phyloP scores from a whole-genome alignment of 1,140 invertebrate species.

The Diorhabda sublineata region DNA sequence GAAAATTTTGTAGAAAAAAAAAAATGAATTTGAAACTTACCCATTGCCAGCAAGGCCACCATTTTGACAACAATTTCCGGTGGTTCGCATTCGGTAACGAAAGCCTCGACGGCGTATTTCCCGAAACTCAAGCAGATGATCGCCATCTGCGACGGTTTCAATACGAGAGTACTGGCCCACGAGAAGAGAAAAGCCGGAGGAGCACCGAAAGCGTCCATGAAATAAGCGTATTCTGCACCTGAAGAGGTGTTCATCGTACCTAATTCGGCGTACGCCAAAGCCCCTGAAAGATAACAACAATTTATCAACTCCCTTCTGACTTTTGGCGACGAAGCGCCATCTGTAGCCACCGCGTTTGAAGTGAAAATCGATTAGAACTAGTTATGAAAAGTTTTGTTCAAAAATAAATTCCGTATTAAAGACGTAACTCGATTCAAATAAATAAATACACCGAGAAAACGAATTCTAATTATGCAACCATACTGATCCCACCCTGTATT shows the following conservation, averaged over 20 bases:
- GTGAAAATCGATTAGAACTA: not conserved
- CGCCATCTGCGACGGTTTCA: constrained; percentile 90
- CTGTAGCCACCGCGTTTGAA: no score
- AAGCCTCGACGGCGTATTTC: constrained; percentile 89
- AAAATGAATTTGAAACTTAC: constrained; percentile 48
- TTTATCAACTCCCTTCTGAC: constrained; percentile 59
- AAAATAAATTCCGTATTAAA: not conserved
- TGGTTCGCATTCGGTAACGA: constrained; percentile 78
- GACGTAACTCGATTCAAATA: not conserved
- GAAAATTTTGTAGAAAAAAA: no score
- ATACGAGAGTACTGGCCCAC: constrained; percentile 81
- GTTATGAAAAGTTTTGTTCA: not conserved
- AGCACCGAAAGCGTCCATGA: constrained; percentile 85
- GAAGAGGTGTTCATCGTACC: constrained; percentile 92
- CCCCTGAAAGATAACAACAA: constrained; percentile 57
- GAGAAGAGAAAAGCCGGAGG: constrained; percentile 87
- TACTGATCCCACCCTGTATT: no score
- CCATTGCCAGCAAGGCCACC: constrained; percentile 73
- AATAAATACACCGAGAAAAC: no score
- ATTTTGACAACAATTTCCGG: constrained; percentile 72
- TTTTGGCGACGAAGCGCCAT: no score
- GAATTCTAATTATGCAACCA: no score
- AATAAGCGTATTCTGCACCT: constrained; percentile 89
- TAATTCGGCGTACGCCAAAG: constrained; percentile 87
- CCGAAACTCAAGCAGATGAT: constrained; percentile 93